Evolutionary conservation across 2,888 invertebrate species (phyloP).

Genomic region (Pterostichus madidus): DNA sequence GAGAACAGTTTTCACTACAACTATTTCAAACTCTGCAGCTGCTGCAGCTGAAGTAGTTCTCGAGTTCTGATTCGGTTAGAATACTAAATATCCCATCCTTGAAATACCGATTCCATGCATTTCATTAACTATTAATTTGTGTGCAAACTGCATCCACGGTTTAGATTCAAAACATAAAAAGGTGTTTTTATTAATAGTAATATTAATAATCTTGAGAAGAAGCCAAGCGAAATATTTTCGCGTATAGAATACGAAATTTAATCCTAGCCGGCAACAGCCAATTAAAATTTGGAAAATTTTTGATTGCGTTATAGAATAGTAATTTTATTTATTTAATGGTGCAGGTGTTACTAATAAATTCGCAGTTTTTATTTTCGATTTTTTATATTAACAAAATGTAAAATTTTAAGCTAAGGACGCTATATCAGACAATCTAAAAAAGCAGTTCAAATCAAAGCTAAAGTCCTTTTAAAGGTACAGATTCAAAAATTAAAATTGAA

Average conservation of each 20-base stretch:
- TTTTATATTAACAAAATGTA: too few relatives aligned
- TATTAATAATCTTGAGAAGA: not conserved
- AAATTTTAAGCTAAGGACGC: too few relatives aligned
- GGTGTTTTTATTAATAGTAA: conserved; percentile 1
- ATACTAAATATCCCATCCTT: conserved; percentile 34
- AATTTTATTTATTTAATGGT: not conserved
- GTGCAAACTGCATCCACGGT: conserved; percentile 37
- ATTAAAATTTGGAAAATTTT: too few relatives aligned
- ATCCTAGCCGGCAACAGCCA: not conserved
- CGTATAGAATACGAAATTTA: conserved; percentile 20
- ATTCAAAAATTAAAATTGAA: too few relatives aligned
- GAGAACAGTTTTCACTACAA: not conserved
- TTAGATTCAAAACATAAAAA: conserved; percentile 22
- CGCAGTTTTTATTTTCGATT: too few relatives aligned
- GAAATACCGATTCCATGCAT: conserved; percentile 34
- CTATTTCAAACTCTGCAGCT: conserved; percentile 18
- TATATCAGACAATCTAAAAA: too few relatives aligned
- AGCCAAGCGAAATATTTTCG: conserved; percentile 10
- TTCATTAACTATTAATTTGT: conserved; percentile 42
- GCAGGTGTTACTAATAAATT: not conserved
- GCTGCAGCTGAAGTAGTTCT: conserved; percentile 23
- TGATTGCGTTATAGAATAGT: too few relatives aligned
- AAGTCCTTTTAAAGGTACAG: too few relatives aligned
- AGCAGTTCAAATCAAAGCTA: too few relatives aligned
- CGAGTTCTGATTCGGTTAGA: conserved; percentile 29